Evolutionary conservation across 2,113 vertebrate genomes (phyloP).

Genomic region (Larimichthys polyactis): DNA sequence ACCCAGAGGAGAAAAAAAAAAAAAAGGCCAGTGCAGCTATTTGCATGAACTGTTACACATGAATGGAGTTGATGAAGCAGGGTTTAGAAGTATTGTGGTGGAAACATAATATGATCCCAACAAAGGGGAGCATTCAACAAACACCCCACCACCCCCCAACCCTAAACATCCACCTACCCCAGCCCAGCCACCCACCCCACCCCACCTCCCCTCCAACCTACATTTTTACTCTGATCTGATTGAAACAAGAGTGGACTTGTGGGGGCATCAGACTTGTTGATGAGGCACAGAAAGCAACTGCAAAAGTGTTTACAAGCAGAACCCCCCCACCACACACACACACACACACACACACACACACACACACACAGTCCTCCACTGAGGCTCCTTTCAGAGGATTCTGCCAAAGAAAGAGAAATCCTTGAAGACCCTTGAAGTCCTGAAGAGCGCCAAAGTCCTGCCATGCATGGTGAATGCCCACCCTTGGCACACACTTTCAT

Average conservation of each 20-base stretch:
- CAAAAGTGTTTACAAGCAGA: slow-evolving; percentile 67
- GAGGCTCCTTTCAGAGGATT: slow-evolving; percentile 41
- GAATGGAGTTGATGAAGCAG: slow-evolving; percentile 87
- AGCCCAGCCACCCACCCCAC: slow-evolving; percentile 44
- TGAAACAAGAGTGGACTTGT: slow-evolving; percentile 37
- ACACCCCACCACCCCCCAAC: slow-evolving; percentile 43
- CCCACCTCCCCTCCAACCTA: slow-evolving; percentile 17
- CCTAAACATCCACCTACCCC: slow-evolving; percentile 49
- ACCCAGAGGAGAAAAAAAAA: slow-evolving; percentile 4
- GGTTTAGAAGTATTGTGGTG: slow-evolving; percentile 85
- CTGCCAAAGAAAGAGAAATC: slow-evolving; percentile 55
- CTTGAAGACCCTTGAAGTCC: slow-evolving; percentile 56
- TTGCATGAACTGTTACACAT: slow-evolving; percentile 88
- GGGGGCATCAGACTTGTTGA: slow-evolving; percentile 34
- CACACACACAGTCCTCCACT: background rate
- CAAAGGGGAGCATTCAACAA: slow-evolving; percentile 83
- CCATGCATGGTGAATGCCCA: slow-evolving; percentile 66
- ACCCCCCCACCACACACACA: background rate
- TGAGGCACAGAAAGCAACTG: slow-evolving; percentile 56
- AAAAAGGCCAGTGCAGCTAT: slow-evolving; percentile 78
- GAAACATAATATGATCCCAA: slow-evolving; percentile 86
- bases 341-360: too few relatives aligned
- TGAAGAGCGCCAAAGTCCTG: slow-evolving; percentile 62
- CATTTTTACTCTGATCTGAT: slow-evolving; percentile 28
- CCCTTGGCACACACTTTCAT: slow-evolving; percentile 73